Conservation (phyloP, 2,888 invertebrate genomes). For the Pimpla rufipes region DNA sequence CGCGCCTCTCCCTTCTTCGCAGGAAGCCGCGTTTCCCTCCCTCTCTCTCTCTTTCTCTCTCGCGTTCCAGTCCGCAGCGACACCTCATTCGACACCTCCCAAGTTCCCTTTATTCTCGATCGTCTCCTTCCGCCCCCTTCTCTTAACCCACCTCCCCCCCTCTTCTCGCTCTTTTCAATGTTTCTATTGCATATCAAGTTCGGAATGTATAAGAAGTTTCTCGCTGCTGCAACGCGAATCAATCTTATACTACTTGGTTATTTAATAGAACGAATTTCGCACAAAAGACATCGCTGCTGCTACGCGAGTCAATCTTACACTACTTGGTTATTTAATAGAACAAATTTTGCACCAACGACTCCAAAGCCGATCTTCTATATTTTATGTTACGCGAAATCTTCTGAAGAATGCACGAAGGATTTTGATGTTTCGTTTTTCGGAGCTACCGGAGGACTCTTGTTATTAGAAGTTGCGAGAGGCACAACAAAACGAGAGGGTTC, state of each 20-base stretch:
- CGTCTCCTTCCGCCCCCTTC: background rate
- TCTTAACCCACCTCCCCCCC: background rate
- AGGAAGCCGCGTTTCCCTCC: slow-evolving; percentile 7
- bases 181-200: slow-evolving; percentile 3
- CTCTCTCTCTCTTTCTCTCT: background rate
- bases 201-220: background rate
- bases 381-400: too few relatives aligned
- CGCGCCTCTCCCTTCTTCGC: background rate
- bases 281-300: background rate
- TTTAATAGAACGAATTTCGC: too few relatives aligned
- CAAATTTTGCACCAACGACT: too few relatives aligned
- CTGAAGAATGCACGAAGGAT: background rate
- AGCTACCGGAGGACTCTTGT: too few relatives aligned
- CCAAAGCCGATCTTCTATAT: too few relatives aligned
- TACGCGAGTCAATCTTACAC: too few relatives aligned
- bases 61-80: background rate
- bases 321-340: too few relatives aligned
- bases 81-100: slow-evolving; percentile 18
- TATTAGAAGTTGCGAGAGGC: background rate
- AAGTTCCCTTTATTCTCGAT: slow-evolving; percentile 4
- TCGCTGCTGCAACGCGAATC: background rate
- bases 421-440: background rate
- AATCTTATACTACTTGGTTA: too few relatives aligned
- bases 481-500: background rate
- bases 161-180: background rate